These are phyloP conservation scores for Opisthocomus hoazin DNA, from an alignment of 2,113 vertebrate species.

Conservation along the genomic window DNA sequence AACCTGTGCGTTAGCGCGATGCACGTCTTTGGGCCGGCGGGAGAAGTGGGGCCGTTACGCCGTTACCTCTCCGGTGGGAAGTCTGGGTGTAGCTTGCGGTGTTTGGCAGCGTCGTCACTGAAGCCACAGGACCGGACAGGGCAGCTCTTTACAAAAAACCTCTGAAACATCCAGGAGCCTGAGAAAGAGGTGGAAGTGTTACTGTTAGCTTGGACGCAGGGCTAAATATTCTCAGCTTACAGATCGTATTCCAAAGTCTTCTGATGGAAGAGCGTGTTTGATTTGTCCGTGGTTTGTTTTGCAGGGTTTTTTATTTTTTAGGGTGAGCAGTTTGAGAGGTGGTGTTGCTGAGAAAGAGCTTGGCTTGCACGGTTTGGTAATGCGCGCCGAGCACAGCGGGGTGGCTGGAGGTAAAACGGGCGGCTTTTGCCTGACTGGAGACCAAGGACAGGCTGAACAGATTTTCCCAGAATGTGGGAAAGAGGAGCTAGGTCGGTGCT, in stretches of 20 bases:
- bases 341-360: neutral
- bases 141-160: neutral
- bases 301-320: neutral
- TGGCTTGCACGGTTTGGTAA: neutral
- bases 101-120: neutral
- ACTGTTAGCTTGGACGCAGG: neutral
- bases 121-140: neutral
- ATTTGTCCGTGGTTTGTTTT: neutral
- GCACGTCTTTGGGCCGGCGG: neutral
- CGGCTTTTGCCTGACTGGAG: neutral
- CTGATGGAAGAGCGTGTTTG: neutral
- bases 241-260: fast-evolving
- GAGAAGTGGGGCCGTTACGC: fast-evolving
- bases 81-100: neutral
- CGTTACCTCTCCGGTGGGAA: neutral
- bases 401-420: neutral
- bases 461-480: neutral
- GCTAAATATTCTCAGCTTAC: neutral
- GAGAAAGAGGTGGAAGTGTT: neutral
- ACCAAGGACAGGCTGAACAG: neutral
- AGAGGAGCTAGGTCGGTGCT: neutral
- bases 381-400: no score
- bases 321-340: neutral
- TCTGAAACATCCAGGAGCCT: neutral
- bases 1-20: neutral